Conservation (phyloP, 1,140 invertebrate species). For the Caenorhabditis remanei region DNA sequence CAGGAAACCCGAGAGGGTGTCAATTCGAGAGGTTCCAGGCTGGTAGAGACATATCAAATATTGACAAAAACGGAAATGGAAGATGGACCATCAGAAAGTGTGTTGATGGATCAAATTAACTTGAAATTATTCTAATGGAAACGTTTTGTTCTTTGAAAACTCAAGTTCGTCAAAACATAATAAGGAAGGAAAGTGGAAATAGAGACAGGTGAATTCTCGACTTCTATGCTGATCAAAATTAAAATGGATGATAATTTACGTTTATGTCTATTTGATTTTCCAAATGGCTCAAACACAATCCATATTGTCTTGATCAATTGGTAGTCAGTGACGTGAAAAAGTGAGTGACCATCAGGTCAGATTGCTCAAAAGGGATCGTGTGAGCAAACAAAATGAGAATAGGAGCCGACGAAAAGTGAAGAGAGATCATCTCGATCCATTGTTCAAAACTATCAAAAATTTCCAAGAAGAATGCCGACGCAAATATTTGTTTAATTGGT, state of each 20-base stretch:
- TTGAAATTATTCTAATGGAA: background rate
- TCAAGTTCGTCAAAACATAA: background rate
- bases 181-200: too few relatives aligned
- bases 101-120: slow-evolving; percentile 14
- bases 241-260: too few relatives aligned
- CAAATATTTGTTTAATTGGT: slow-evolving; percentile 57
- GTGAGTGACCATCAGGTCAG: background rate
- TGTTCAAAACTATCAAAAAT: slow-evolving; percentile 54
- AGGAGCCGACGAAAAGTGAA: slow-evolving; percentile 41
- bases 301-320: background rate
- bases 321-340: background rate
- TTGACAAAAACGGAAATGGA: slow-evolving; percentile 51
- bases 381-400: slow-evolving; percentile 20
- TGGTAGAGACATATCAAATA: slow-evolving; percentile 51
- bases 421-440: slow-evolving; percentile 41
- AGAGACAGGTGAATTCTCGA: too few relatives aligned
- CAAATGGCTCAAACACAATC: background rate
- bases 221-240: too few relatives aligned
- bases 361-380: background rate
- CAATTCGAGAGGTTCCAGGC: slow-evolving; percentile 39
- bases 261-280: background rate
- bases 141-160: background rate
- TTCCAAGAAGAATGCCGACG: slow-evolving; percentile 22
- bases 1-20: slow-evolving; percentile 38
- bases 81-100: slow-evolving; percentile 16